phyloP scores from a whole-genome alignment of 2,888 invertebrate species.

The Clivina fossor region DNA sequence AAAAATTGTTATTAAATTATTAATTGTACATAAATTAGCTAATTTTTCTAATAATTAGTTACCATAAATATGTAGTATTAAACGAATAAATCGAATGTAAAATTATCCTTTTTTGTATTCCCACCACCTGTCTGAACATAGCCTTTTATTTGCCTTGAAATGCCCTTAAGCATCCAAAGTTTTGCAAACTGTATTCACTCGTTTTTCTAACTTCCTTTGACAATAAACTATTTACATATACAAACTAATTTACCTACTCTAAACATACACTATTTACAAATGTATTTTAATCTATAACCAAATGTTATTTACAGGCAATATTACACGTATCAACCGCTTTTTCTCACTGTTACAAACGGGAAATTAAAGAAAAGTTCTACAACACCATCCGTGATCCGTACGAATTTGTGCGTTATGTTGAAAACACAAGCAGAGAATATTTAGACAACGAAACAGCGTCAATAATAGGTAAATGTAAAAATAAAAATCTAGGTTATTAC shows the following conservation, averaged over 20 bases:
- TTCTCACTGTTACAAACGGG: constrained; percentile 59
- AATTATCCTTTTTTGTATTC: too few relatives aligned
- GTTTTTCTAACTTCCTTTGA: too few relatives aligned
- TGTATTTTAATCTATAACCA: constrained; percentile 13
- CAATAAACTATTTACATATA: too few relatives aligned
- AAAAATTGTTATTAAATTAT: too few relatives aligned
- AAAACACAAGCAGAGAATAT: constrained; percentile 48
- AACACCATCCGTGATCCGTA: constrained; percentile 48
- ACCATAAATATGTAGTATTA: too few relatives aligned
- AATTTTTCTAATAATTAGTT: too few relatives aligned
- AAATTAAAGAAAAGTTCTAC: constrained; percentile 52
- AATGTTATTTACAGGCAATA: constrained; percentile 50
- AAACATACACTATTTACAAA: not conserved
- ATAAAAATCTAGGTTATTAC: not conserved
- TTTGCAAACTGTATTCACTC: too few relatives aligned
- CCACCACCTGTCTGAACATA: too few relatives aligned
- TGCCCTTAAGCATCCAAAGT: too few relatives aligned
- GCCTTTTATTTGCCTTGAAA: too few relatives aligned
- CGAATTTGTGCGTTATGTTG: constrained; percentile 47
- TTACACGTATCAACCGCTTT: constrained; percentile 72
- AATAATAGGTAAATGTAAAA: constrained; percentile 39
- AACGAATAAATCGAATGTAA: too few relatives aligned
- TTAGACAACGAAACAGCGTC: constrained; percentile 48
- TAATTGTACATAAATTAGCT: too few relatives aligned
- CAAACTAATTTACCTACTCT: not conserved